Evolutionary conservation across 2,113 vertebrate genomes (phyloP).

Genomic region (Budorcas taxicolor): DNA sequence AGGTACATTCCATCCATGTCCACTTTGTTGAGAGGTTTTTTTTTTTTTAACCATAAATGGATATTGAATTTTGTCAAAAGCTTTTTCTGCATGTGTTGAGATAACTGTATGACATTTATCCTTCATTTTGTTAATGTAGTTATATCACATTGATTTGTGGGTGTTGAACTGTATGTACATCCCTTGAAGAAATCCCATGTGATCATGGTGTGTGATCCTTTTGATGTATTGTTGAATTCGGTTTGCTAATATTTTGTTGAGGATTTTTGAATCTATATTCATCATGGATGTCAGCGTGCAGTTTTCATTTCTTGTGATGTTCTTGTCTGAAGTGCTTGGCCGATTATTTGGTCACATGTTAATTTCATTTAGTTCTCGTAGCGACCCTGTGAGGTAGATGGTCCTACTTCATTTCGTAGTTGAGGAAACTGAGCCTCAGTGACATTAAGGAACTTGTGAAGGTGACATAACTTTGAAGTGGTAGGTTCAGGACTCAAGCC

Average conservation of each 20-base stretch:
- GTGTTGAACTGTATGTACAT: not conserved
- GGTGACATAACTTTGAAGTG: not conserved
- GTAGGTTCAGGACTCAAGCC: not conserved
- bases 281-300: not conserved
- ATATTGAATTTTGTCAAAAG: not conserved
- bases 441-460: not conserved
- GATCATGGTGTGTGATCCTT: not conserved
- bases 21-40: not conserved
- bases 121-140: not conserved
- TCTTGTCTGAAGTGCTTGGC: not conserved
- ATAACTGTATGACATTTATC: not conserved
- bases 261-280: not conserved
- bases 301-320: not conserved
- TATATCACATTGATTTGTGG: not conserved
- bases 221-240: not conserved
- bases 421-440: not conserved
- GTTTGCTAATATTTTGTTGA: not conserved
- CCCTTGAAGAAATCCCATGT: not conserved
- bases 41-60: not conserved
- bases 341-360: too few relatives aligned
- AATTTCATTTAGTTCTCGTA: not conserved
- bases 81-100: not conserved
- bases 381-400: not conserved
- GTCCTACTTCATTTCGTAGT: not conserved
- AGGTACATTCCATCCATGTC: not conserved